Percentiles rank a stretch among this genome's conserved stretches.
Evolutionary conservation across 53 echinoderm and acorn worm species (phyloP).

Genomic region (Stichopus horrens): DNA sequence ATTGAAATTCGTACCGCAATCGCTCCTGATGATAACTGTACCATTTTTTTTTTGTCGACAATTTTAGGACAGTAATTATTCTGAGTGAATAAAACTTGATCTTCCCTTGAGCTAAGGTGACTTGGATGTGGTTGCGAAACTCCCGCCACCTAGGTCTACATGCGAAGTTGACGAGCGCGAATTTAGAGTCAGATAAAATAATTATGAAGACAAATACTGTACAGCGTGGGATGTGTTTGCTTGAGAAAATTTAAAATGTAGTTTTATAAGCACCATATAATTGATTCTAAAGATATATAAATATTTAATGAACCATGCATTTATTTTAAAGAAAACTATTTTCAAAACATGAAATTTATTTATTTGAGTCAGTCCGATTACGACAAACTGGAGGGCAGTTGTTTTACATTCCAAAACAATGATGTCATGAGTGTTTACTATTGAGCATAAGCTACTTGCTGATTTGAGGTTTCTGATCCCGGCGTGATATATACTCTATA

Average conservation of each 20-base stretch:
- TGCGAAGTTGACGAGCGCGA: neutral
- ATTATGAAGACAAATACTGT: too few species aligned
- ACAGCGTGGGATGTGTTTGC: too few species aligned
- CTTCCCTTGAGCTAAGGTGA: too few species aligned
- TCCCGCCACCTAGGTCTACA: conserved; percentile 20
- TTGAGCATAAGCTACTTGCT: conserved; percentile 6
- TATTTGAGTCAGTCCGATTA: too few species aligned
- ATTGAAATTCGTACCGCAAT: neutral
- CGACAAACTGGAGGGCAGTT: neutral
- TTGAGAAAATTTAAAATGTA: too few species aligned
- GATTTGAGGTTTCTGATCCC: conserved; percentile 18
- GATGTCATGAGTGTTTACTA: conserved; percentile 49
- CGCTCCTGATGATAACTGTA: conserved; percentile 20
- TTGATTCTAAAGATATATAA: too few species aligned
- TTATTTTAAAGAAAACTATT: too few species aligned
- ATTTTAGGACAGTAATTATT: too few species aligned
- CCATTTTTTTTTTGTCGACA: neutral
- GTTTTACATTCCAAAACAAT: conserved; percentile 36
- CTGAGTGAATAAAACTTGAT: too few species aligned
- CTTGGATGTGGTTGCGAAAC: conserved; percentile 5
- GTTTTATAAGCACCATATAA: too few species aligned
- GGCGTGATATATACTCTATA: neutral
- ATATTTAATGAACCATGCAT: too few species aligned
- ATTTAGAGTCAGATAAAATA: neutral
- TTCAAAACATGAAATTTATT: too few species aligned